Conservation (phyloP, 1,140 invertebrate species). For the Brachionus sp. region DNA sequence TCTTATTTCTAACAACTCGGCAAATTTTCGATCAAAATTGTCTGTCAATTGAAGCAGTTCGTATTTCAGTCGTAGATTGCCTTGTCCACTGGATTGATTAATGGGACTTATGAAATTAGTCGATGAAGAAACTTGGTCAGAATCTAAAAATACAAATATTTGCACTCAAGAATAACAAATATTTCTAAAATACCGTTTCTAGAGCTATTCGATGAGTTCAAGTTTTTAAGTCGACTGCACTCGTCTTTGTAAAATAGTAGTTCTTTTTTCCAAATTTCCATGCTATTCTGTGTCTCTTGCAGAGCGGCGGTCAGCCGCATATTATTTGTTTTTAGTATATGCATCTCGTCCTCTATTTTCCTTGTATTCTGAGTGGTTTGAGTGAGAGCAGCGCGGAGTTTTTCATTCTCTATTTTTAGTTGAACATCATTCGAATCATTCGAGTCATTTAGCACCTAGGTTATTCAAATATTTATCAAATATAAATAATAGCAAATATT, state of each 20-base stretch:
- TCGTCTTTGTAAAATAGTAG: slow-evolving; percentile 92
- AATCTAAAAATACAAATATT: neutral
- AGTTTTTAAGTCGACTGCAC: slow-evolving; percentile 79
- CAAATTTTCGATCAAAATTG: slow-evolving; percentile 18
- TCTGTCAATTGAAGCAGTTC: slow-evolving; percentile 6
- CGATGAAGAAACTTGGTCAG: slow-evolving; percentile 21
- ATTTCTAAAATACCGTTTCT: neutral
- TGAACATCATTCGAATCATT: slow-evolving; percentile 13
- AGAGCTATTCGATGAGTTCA: slow-evolving; percentile 47
- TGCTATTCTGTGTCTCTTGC: slow-evolving; percentile 93
- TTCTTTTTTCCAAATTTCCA: slow-evolving; percentile 96
- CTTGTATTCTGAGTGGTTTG: slow-evolving; percentile 88
- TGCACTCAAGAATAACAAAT: neutral
- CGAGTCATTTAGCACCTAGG: slow-evolving; percentile 47
- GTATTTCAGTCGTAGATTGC: neutral
- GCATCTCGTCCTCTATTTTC: slow-evolving; percentile 95
- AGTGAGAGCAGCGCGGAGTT: slow-evolving; percentile 46
- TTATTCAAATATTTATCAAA: neutral
- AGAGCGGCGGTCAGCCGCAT: slow-evolving; percentile 85
- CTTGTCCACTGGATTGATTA: neutral
- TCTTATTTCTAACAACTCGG: slow-evolving; percentile 25
- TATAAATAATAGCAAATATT: neutral
- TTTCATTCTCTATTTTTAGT: slow-evolving; percentile 34
- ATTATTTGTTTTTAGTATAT: slow-evolving; percentile 92
- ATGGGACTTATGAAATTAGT: neutral